Evolutionary conservation across 2,797 vertebrate species (phyloP), one percentile per base, ranked within the genome.

Genomic region (Stomatorhinus walkeri): DNA sequence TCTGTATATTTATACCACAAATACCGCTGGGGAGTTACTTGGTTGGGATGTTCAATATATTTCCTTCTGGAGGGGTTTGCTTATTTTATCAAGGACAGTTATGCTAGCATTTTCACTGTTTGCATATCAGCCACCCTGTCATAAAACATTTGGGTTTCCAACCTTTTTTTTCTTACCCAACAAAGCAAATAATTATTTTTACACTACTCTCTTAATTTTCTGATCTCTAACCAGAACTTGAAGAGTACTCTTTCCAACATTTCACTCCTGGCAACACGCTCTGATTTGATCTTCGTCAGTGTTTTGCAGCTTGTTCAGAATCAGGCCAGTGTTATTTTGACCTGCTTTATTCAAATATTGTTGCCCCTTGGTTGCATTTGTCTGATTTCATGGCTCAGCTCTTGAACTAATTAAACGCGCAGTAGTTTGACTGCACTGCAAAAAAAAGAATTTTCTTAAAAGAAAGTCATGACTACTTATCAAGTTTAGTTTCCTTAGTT

Each of bases 141-240:
- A 88, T 89, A 56, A 89, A 92, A 93, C 87, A 36, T 93, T 93
- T 91, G 90, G 89, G 68, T 89, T 12, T 93, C 91, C 91, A 81
- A 88, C 40, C 88, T 89, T 92, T 91, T 92, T 92, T 89, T 51
- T 61, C 87, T 36, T 88, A 52, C 86, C 91, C 91, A 92, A 92
- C 91, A 95, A 95, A 93, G 93, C 93, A 95, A 94, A 93, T 95
- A 90, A 94, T 95, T 95, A 94, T 95, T 93, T 95, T 95, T 95
- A 93, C 92, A 92, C 93, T 93, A 93, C 89, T 28, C 64, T 76
- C 88, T 79, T 90, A 83, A 89, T 88, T 91, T 93, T 93, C 91
- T 91, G 89, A 89, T 93, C 90, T 93, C 89, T 89, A 84, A 89
- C 91, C 91, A 91, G 85, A 91, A 87, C 88, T 90, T 93, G 79